Evolutionary conservation across 1,140 invertebrate species (phyloP), one percentile per base, ranked within the genome.

Genomic region (Drosophila murphyi): DNA sequence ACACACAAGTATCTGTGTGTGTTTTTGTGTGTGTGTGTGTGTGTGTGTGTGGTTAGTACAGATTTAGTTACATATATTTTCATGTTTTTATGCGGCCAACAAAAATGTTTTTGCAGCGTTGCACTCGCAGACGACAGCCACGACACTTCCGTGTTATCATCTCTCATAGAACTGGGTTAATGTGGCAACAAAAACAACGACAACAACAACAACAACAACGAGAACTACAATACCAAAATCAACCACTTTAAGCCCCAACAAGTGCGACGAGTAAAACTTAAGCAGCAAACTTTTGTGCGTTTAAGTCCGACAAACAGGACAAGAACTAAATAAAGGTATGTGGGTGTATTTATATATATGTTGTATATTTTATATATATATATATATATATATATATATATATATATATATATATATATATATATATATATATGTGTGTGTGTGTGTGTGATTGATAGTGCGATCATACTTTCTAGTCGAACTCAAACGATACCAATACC

Each of bases 101-200:
- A 52, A 56, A 76, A 72, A 80, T 76, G 67, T 80, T 82, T 76
- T 72, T 72, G 68, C 67, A 41, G 59, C 32, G 43, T 34, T 57
- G 62, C 61, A 72, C 51, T 71, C 56, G 63, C 64, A 65, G 71
- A 67, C 70, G 63, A 69, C 52, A 61, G 57, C 82, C 76, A 76
- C 85, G 78, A 87, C 82, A 86, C 72, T 87, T 82, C 72, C 83
- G 80, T 88, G 82, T 80, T 88, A 79, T 87, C 79, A 78, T 68
- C 72, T 62, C 56, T 63, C 43, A 32, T 51, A 50, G 55, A 82
- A 55, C 82, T 86, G 76, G 83, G 82, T 88, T 88, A 88, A 87
- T 87, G 82, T 79, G 75, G 68, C 70, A 72, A 63, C 79, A 70
- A 59, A 78, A 76, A 70, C 12, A 70, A 54, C 68, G 63, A 70